These are phyloP conservation scores for Halcyon leucocephala DNA, from an alignment of 2,797 vertebrate genomes.

Conservation along the genomic window DNA sequence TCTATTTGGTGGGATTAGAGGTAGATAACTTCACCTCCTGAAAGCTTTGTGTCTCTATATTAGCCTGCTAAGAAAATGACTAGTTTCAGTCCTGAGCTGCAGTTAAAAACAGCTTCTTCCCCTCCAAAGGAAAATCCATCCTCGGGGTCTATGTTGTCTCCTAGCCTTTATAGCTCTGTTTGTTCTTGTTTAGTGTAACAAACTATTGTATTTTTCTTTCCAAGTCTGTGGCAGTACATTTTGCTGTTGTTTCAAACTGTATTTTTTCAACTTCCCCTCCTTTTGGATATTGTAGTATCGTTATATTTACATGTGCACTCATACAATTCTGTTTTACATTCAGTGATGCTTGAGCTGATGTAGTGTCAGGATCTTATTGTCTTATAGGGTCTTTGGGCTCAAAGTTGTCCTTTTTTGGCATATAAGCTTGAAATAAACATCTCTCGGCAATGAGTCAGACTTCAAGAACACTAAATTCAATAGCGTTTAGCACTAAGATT, in stretches of 20 bases:
- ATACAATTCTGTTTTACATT: background rate
- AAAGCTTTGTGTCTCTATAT: background rate
- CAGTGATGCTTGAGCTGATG: background rate
- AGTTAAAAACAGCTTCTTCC: background rate
- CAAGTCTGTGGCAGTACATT: background rate
- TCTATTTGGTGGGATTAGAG: background rate
- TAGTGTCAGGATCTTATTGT: background rate
- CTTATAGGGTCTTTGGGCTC: background rate
- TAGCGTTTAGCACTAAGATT: conserved; percentile 38
- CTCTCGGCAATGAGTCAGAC: conserved; percentile 33
- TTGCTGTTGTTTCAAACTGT: background rate
- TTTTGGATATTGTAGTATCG: background rate
- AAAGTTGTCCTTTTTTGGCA: conserved; percentile 40
- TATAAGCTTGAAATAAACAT: conserved; percentile 12
- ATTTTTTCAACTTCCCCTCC: background rate
- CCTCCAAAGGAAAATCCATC: background rate
- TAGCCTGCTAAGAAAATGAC: background rate
- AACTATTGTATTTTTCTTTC: background rate
- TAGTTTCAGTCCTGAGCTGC: background rate
- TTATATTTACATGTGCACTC: background rate
- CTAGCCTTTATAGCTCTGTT: background rate
- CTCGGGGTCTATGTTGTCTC: background rate
- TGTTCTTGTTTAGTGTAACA: background rate
- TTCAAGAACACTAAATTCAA: background rate
- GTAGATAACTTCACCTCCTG: background rate